Evolutionary conservation across 2,888 invertebrate species (phyloP).

Genomic region (Polietes domitor): DNA sequence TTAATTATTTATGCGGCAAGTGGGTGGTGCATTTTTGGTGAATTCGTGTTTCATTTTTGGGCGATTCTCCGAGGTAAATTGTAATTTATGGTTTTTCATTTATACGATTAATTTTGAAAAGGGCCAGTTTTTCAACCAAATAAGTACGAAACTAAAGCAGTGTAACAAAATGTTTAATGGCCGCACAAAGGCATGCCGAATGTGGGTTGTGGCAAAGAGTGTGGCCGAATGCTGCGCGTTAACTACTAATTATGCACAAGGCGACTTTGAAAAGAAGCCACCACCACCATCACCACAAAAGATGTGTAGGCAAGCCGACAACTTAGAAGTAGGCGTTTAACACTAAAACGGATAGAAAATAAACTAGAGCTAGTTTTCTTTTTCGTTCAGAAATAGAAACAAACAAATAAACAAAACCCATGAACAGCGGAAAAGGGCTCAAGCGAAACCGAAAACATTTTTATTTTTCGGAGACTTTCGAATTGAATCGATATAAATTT

Average conservation of each 20-base stretch:
- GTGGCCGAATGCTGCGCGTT: constrained; percentile 26
- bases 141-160: background rate
- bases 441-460: background rate
- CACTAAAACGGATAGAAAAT: constrained; percentile 24
- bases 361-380: background rate
- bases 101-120: constrained; percentile 41
- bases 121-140: background rate
- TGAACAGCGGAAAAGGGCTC: background rate
- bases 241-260: constrained; percentile 37
- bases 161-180: too few species aligned
- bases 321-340: constrained; percentile 57
- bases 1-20: constrained; percentile 33
- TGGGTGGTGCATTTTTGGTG: constrained; percentile 29
- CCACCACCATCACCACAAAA: background rate
- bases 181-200: constrained; percentile 19
- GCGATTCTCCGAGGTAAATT: background rate
- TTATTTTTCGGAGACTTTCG: background rate
- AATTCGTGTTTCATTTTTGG: background rate
- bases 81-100: constrained; percentile 12
- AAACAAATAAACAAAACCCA: too few species aligned
- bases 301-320: background rate
- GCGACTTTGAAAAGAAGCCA: background rate
- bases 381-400: too few species aligned
- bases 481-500: constrained; percentile 9
- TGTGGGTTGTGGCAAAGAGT: constrained; percentile 40